Evolutionary conservation across 2,113 vertebrate species (phyloP).

Genomic region (Poeciliopsis turrubarensis): DNA sequence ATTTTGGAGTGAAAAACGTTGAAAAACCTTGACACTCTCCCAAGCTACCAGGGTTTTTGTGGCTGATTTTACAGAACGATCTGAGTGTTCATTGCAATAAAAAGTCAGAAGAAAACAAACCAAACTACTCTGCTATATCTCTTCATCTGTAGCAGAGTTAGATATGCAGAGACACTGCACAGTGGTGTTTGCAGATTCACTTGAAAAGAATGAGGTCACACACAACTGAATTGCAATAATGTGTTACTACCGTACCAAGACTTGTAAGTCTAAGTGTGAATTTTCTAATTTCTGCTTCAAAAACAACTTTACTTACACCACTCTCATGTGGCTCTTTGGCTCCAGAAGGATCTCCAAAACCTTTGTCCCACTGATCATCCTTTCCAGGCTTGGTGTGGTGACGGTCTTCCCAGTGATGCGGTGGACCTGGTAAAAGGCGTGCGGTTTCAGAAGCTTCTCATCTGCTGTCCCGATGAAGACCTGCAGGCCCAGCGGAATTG

Average conservation of each 20-base stretch:
- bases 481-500: conserved; percentile 88
- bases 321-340: conserved; percentile 94
- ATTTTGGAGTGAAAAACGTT: neutral
- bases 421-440: conserved; percentile 98
- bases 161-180: neutral
- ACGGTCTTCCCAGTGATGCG: conserved; percentile 96
- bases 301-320: conserved; percentile 82
- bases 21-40: neutral
- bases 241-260: neutral
- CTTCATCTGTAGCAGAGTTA: neutral
- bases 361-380: conserved; percentile 89
- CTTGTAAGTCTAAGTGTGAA: neutral
- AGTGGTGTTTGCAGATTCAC: conserved; percentile 4
- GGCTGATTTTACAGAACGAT: neutral
- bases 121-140: neutral
- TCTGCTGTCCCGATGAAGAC: conserved; percentile 98
- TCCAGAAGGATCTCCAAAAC: conserved; percentile 92
- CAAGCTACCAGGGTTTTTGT: neutral
- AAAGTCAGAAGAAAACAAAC: conserved; percentile 5
- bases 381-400: conserved; percentile 92
- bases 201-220: conserved; percentile 2
- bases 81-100: neutral
- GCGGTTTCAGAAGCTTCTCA: conserved; percentile 91
- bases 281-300: neutral
- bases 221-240: neutral